These are phyloP conservation scores for Stramonita haemastoma DNA, from an alignment of 2,888 invertebrate species.

Conservation along the genomic window DNA sequence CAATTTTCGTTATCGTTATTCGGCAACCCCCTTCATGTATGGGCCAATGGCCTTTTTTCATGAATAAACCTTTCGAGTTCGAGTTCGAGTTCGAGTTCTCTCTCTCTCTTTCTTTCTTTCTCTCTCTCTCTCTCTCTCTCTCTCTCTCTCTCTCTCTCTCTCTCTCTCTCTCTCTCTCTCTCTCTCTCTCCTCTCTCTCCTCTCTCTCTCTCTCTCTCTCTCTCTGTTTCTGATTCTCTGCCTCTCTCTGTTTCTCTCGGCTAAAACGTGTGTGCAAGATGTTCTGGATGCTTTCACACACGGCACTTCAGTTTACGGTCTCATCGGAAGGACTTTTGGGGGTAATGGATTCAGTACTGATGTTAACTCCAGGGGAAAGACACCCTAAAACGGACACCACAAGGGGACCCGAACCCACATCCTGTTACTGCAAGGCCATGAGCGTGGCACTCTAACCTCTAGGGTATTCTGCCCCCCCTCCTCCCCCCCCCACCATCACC, in stretches of 20 bases:
- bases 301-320: not conserved
- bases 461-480: no score
- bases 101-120: not conserved
- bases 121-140: not conserved
- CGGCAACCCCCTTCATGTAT: no score
- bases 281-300: not conserved
- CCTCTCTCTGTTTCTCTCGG: not conserved
- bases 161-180: not conserved
- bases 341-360: not conserved
- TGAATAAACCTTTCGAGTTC: no score
- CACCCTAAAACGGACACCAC: no score
- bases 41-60: no score
- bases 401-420: no score
- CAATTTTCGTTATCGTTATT: no score
- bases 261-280: not conserved
- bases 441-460: no score
- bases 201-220: not conserved
- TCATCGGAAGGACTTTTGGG: not conserved
- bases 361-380: not conserved
- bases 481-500: no score
- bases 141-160: not conserved
- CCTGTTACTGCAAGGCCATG: no score
- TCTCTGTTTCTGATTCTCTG: not conserved
- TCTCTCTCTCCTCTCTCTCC: slow-evolving; percentile 2
- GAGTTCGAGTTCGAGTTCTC: no score